Evolutionary conservation across 2,888 invertebrate species (phyloP).

Genomic region (Thecophora atra): DNA sequence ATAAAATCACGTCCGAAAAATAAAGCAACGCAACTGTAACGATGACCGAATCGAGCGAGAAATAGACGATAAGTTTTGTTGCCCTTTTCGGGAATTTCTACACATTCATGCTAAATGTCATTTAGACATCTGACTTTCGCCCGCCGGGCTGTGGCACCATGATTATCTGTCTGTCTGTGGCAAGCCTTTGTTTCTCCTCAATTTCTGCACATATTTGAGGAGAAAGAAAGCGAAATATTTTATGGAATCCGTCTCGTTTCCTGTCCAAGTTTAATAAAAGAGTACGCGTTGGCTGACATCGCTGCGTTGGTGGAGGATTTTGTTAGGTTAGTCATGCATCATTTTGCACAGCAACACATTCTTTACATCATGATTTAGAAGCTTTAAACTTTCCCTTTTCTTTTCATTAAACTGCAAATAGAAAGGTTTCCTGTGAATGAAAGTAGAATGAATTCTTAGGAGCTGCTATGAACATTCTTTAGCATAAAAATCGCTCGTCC

Average conservation of each 20-base stretch:
- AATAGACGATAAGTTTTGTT: background rate
- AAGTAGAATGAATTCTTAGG: background rate
- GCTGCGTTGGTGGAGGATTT: background rate
- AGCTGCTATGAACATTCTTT: background rate
- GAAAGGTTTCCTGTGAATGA: background rate
- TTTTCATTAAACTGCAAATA: background rate
- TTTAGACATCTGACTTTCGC: no score
- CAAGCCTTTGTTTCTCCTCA: conserved; percentile 28
- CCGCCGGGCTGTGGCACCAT: background rate
- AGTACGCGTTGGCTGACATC: no score
- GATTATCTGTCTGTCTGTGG: background rate
- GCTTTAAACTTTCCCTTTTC: background rate
- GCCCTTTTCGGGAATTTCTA: background rate
- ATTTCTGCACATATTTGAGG: conserved; percentile 1
- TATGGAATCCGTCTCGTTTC: background rate
- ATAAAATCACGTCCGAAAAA: conserved; percentile 34
- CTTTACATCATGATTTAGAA: background rate
- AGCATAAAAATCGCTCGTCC: background rate
- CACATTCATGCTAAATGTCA: background rate
- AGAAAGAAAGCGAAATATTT: background rate
- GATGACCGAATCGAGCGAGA: conserved; percentile 23
- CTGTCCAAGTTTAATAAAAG: background rate
- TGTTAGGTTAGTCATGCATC: background rate
- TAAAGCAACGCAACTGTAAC: conserved; percentile 22
- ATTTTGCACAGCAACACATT: conserved; percentile 17